Evolutionary conservation across 2,113 vertebrate genomes (phyloP), one percentile per base, ranked within the genome.

Genomic region (Chloropsis hardwickii): DNA sequence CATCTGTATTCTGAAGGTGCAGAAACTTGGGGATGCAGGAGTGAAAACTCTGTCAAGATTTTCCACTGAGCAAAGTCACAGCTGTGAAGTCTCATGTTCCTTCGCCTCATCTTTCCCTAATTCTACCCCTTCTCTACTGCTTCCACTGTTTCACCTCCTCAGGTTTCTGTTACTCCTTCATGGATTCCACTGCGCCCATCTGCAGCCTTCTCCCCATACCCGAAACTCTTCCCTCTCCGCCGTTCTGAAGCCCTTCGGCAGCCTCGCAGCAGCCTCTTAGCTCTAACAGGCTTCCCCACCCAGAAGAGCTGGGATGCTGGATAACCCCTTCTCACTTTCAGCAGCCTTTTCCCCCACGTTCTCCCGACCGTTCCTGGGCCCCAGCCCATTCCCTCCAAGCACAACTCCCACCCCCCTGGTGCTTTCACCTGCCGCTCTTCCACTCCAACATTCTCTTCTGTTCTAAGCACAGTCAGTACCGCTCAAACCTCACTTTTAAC

Each of bases 341-440:
- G 24, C 25, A 10, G 5, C 28, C 23, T 21, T 70, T 16, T 9
- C 0, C 40, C 71, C n/a, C 29, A 2, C 20, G 2, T 33, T 24
- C 33, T 56, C 44, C 61, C 17, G 22, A 20, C 48, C 20, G 5
- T 15, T 28, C 8, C 14, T 7, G 29, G 31, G 23, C 62, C 22
- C 12, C 18, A 14, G 12, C 24, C 5, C 0, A 24, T 8, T 35
- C 35, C 31, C n/a, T 9, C 44, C 1, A 19, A 27, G 31, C 58
- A 4, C 42, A 27, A 12, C 8, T 37, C 28, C 64, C 42, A 23
- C 12, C 19, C 5, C 0, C 42, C 17, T 1, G 7, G 4, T 11
- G 44, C 27, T 48, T 35, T 9, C 21, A 12, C 6, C 35, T 3
- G 44, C 62, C 21, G 3, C 1, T 21, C 47, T 65, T 29, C n/a